Percentiles rank a stretch among this genome's conserved stretches.
phyloP scores from a whole-genome alignment of 1,140 invertebrate genomes.

The Panulirus ornatus region DNA sequence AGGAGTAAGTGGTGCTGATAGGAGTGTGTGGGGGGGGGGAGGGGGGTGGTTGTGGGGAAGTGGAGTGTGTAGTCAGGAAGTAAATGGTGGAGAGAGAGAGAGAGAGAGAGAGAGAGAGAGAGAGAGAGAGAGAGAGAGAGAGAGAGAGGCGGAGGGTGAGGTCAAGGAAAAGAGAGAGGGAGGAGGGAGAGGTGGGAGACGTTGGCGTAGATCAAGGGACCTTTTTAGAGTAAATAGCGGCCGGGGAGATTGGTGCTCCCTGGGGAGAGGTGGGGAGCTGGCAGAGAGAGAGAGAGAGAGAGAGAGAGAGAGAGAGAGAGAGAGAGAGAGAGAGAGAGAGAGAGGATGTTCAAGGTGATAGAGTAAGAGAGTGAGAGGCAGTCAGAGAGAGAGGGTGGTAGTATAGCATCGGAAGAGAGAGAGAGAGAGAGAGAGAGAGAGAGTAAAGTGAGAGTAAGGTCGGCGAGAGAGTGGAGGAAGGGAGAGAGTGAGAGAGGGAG shows the following conservation, averaged over 20 bases:
- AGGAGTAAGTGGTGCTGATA: neutral
- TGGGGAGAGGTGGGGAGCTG: neutral
- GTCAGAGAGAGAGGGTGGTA: neutral
- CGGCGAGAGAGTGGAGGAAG: neutral
- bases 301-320: neutral
- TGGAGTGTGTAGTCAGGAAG: neutral
- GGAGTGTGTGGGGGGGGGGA: neutral
- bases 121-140: too few species aligned
- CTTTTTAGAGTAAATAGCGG: neutral
- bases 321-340: neutral
- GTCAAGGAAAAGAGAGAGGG: neutral
- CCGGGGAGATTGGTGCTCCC: neutral
- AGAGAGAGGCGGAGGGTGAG: neutral
- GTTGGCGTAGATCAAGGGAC: neutral
- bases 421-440: neutral
- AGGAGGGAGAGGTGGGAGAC: neutral
- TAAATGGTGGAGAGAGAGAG: neutral
- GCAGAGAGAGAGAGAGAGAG: neutral
- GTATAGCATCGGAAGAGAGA: neutral
- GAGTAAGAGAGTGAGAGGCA: neutral
- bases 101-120: neutral
- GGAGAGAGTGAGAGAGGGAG: neutral
- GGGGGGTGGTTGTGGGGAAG: too few species aligned
- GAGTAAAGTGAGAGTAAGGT: neutral
- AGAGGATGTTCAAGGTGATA: neutral